A percentile compares a stretch with the other conserved stretches of the same genome.
Conservation (phyloP, 2,888 invertebrate genomes). For the Tetragonisca angustula region DNA sequence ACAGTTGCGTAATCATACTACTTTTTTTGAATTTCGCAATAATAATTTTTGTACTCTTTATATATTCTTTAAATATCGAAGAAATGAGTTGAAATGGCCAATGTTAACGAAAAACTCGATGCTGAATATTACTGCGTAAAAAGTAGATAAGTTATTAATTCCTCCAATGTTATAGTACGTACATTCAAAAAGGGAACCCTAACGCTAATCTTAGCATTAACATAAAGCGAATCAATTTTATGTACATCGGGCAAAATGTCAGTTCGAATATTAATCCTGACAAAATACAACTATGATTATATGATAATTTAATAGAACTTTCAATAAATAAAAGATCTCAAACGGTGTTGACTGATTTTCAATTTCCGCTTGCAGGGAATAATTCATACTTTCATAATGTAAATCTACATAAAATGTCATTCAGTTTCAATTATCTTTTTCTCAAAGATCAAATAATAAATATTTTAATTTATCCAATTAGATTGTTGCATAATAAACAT, state of each 20-base stretch:
- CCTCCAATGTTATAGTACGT: not conserved
- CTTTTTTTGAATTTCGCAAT: no score
- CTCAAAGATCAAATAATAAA: not conserved
- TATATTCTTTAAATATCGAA: not conserved
- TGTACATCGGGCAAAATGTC: not conserved
- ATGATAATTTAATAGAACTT: not conserved
- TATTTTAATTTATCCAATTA: not conserved
- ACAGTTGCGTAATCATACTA: no score
- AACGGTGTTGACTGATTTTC: not conserved
- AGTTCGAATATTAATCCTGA: slow-evolving; percentile 4
- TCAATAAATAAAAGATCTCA: not conserved
- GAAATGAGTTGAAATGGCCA: not conserved
- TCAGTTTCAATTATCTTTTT: not conserved
- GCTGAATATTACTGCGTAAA: not conserved
- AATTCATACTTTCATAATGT: no score
- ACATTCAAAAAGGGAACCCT: not conserved
- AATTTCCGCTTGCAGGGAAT: no score
- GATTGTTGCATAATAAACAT: not conserved
- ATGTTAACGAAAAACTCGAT: not conserved
- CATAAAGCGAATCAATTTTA: not conserved
- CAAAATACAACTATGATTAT: not conserved
- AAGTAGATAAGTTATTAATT: slow-evolving; percentile 18
- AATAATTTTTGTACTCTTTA: no score
- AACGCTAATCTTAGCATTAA: not conserved
- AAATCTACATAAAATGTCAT: no score